Percentiles rank a stretch among this genome's conserved stretches.
Evolutionary conservation across 1,140 invertebrate genomes (phyloP).

Genomic region (Lordiphosa mommai): DNA sequence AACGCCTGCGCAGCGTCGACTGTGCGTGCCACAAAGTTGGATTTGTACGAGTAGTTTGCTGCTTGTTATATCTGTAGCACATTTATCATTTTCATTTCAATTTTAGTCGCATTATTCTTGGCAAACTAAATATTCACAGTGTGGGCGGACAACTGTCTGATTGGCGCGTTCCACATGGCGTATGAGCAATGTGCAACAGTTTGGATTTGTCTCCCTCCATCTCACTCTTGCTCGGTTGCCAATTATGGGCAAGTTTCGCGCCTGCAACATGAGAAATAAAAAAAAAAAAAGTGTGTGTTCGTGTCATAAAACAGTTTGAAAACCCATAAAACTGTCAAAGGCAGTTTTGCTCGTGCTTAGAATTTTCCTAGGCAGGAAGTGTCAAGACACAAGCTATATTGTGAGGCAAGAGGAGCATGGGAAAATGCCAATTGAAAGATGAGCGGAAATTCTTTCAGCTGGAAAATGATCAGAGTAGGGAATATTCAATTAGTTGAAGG

Average conservation of each 20-base stretch:
- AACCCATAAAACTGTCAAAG: constrained; percentile 75
- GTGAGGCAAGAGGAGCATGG: constrained; percentile 4
- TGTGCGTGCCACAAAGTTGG: constrained; percentile 30
- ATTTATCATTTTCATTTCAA: constrained; percentile 78
- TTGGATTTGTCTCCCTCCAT: constrained; percentile 10
- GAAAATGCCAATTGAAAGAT: constrained; percentile 27
- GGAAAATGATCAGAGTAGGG: background rate
- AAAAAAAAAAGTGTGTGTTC: constrained; percentile 9
- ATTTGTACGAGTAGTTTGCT: constrained; percentile 3
- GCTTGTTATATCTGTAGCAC: constrained; percentile 61
- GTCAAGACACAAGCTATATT: constrained; percentile 17
- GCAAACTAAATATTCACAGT: constrained; percentile 53
- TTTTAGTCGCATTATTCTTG: constrained; percentile 70
- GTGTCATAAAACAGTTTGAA: constrained; percentile 77
- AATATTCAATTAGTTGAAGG: background rate
- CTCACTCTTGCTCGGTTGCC: background rate
- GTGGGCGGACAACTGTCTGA: constrained; percentile 73
- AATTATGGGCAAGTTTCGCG: constrained; percentile 66
- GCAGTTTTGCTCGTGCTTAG: constrained; percentile 46
- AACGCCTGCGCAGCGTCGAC: constrained; percentile 68
- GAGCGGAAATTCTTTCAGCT: constrained; percentile 42
- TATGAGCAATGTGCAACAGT: constrained; percentile 61
- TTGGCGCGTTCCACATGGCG: constrained; percentile 69
- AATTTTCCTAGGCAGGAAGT: constrained; percentile 50
- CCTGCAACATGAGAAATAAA: constrained; percentile 15